phyloP scores from a whole-genome alignment of 92 coral and sea anemone genomes.

The Siderastrea radians region DNA sequence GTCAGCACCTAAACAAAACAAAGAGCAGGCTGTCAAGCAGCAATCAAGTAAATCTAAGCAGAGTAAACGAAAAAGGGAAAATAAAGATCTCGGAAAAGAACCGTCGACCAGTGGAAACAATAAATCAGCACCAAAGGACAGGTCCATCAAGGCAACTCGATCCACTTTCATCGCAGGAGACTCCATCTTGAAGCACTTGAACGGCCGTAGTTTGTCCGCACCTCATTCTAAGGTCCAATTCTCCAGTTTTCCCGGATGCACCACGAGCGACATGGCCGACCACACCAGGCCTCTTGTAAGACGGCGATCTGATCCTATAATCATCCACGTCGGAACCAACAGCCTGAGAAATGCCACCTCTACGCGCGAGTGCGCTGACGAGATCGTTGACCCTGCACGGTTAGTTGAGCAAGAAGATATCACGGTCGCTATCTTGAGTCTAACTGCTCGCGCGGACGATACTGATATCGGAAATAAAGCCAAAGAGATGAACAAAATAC shows the following conservation, averaged over 20 bases:
- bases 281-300: slow-evolving; percentile 35
- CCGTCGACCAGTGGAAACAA: not conserved
- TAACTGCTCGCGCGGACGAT: slow-evolving; percentile 33
- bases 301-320: slow-evolving; percentile 9
- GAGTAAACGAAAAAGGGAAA: not conserved
- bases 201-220: slow-evolving; percentile 20
- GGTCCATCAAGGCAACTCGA: not conserved
- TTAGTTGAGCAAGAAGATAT: slow-evolving; percentile 7
- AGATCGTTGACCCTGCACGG: slow-evolving; percentile 25
- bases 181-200: slow-evolving; percentile 16
- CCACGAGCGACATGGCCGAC: slow-evolving; percentile 40
- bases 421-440: slow-evolving; percentile 15
- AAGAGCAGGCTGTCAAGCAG: not conserved
- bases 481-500: slow-evolving; percentile 26
- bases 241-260: slow-evolving; percentile 27
- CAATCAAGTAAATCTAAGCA: too few species aligned
- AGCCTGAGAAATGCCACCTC: slow-evolving; percentile 32
- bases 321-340: slow-evolving; percentile 50
- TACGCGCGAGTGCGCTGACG: slow-evolving; percentile 35
- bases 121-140: not conserved
- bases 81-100: not conserved
- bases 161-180: slow-evolving; percentile 18
- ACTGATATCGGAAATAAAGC: slow-evolving; percentile 18
- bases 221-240: slow-evolving; percentile 14
- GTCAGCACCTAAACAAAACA: not conserved